phyloP scores from a whole-genome alignment of 2,797 vertebrate genomes.

The Erpetoichthys calabaricus region DNA sequence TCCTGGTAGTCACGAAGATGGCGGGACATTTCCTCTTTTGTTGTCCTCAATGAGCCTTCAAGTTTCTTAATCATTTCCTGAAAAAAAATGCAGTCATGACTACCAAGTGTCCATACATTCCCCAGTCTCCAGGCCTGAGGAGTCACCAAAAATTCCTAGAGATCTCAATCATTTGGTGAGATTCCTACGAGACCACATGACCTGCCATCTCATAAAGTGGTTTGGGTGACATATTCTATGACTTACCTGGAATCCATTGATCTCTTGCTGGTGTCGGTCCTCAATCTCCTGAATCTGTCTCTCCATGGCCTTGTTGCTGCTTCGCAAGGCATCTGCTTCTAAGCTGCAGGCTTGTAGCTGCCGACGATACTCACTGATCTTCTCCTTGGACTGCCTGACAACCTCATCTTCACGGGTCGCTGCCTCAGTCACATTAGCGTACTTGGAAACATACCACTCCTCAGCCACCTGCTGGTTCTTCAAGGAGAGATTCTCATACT shows the following conservation, averaged over 20 bases:
- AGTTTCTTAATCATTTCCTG: conserved; percentile 58
- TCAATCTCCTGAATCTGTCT: conserved; percentile 64
- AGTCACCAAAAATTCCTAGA: not conserved
- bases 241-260: conserved; percentile 55
- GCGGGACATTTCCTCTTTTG: conserved; percentile 61
- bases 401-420: conserved; percentile 53
- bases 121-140: not conserved
- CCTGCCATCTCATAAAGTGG: no score
- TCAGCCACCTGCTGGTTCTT: conserved; percentile 59
- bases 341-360: conserved; percentile 62
- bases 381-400: conserved; percentile 59
- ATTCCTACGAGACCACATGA: no score
- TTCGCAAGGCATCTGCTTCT: conserved; percentile 55
- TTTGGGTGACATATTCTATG: no score
- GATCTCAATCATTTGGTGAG: not conserved
- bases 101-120: not conserved
- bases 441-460: conserved; percentile 68
- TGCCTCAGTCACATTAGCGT: conserved; percentile 45
- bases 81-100: not conserved
- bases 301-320: conserved; percentile 61
- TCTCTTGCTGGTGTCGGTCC: conserved; percentile 50
- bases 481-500: conserved; percentile 58
- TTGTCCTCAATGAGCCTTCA: conserved; percentile 47
- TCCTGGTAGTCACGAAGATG: conserved; percentile 67
- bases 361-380: conserved; percentile 59